A percentile compares a stretch with the other conserved stretches of the same genome.
phyloP scores from a whole-genome alignment of 2,797 vertebrate species.

The Ispidina lecontei region DNA sequence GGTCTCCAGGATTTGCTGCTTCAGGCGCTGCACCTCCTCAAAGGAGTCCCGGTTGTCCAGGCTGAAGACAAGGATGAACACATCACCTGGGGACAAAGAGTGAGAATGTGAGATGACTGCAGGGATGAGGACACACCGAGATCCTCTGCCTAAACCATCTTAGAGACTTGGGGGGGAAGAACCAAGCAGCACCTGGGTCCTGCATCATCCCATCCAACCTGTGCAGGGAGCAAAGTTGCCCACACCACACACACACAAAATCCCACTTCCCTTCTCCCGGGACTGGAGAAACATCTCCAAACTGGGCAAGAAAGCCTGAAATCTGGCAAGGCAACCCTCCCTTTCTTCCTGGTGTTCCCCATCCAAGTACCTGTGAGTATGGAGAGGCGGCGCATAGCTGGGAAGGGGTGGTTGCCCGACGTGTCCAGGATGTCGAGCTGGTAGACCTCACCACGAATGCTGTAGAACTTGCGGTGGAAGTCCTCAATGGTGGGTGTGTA shows the following conservation, averaged over 20 bases:
- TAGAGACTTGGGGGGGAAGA: not conserved
- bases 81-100: conserved; percentile 83
- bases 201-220: not conserved
- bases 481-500: conserved; percentile 98
- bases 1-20: conserved; percentile 94
- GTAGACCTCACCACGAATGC: conserved; percentile 89
- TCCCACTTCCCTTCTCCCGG: not conserved
- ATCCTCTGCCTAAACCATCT: not conserved
- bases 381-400: conserved; percentile 95
- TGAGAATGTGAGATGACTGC: not conserved
- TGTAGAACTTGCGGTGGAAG: conserved; percentile 93
- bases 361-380: conserved; percentile 90
- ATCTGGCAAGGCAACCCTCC: not conserved
- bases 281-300: not conserved
- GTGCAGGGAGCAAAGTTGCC: not conserved
- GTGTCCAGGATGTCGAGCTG: conserved; percentile 97
- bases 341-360: not conserved
- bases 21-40: conserved; percentile 93
- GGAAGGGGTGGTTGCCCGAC: conserved; percentile 95
- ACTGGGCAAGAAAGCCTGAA: not conserved
- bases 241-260: not conserved
- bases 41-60: conserved; percentile 96
- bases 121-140: not conserved
- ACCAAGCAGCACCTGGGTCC: not conserved
- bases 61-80: conserved; percentile 97